These are phyloP conservation scores for Watsonalla cultraria DNA, from an alignment of 2,888 invertebrate species.

Conservation along the genomic window DNA sequence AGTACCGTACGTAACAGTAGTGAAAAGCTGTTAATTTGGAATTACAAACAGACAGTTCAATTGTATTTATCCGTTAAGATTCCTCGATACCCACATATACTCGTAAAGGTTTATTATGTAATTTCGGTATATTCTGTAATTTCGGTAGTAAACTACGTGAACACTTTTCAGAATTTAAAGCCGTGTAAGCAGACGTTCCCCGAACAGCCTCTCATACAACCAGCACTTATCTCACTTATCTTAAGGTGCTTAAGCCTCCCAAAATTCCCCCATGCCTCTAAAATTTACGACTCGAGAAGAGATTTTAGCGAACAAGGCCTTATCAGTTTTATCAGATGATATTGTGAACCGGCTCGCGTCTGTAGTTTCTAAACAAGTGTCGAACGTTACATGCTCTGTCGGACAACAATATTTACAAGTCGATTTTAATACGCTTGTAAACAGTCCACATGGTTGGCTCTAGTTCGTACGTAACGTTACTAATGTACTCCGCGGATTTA, in stretches of 20 bases:
- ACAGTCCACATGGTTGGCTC: slow-evolving; percentile 29
- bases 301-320: slow-evolving; percentile 63
- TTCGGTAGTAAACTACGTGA: too few relatives aligned
- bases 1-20: too few relatives aligned
- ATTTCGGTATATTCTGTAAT: too few relatives aligned
- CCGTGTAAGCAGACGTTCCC: slow-evolving; percentile 5
- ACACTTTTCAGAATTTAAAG: too few relatives aligned
- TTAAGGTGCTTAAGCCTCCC: slow-evolving; percentile 73
- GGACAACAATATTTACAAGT: slow-evolving; percentile 27
- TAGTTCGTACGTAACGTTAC: slow-evolving; percentile 3
- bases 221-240: slow-evolving; percentile 74
- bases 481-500: slow-evolving; percentile 14
- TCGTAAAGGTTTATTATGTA: too few relatives aligned
- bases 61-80: too few relatives aligned
- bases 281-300: slow-evolving; percentile 71
- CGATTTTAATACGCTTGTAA: slow-evolving; percentile 25
- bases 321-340: slow-evolving; percentile 73
- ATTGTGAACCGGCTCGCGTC: slow-evolving; percentile 47
- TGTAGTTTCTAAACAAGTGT: slow-evolving; percentile 49
- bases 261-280: slow-evolving; percentile 67
- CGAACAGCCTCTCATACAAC: slow-evolving; percentile 47
- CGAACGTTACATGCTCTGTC: slow-evolving; percentile 17
- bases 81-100: too few relatives aligned
- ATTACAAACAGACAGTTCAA: too few relatives aligned
- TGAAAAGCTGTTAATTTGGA: too few relatives aligned